Evolutionary conservation across 64 coral and sea anemone species (phyloP), one percentile per base, ranked within the genome.

Genomic region (Acropora tenuis): DNA sequence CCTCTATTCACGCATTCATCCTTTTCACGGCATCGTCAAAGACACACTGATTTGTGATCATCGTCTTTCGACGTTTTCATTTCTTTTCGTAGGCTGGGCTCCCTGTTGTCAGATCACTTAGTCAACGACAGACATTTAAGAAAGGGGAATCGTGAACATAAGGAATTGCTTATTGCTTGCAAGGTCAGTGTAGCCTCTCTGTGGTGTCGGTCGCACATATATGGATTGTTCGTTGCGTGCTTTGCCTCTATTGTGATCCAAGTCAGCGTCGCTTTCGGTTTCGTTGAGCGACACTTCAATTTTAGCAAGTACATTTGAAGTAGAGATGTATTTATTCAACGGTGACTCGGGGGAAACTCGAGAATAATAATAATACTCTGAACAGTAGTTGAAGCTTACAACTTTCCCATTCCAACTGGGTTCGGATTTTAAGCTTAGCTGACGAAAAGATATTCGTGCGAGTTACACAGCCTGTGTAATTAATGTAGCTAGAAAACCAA

Each of bases 141-240:
- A 17, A 82, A 85, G 55, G 78, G 63, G 30, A 76, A 87, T 4
- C 74, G 69, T 47, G 46, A 41, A 48, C 45, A 78, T 19, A 91
- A 78, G 69, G 80, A 95, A 19, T 91, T 92, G 53, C 73, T 93
- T 58, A 90, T 65, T 48, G 93, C 96, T 65, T 98, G 90, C 58
- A 83, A 93, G 93, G 96, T 95, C 30, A 30, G 30, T 67, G 76
- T 50, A 42, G 49, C 52, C 52, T 2, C 60, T 63, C 60, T 13
- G 11, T 11, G 2, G 8, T 12, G 60, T 13, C 11, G 60, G 60
- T 12, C 60, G 60, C 13, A 63, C 16, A 13, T 63, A 12, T 63
- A 3, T 13, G 10, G 2, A 63, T 12, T 0, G 60, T 7, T 63
- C 2, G 6, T 12, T 63, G 60, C 60, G 60, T 13, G 11, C 10